These are phyloP conservation scores for Capreolus pygargus DNA, from an alignment of 2,113 vertebrate genomes.

Conservation along the genomic window DNA sequence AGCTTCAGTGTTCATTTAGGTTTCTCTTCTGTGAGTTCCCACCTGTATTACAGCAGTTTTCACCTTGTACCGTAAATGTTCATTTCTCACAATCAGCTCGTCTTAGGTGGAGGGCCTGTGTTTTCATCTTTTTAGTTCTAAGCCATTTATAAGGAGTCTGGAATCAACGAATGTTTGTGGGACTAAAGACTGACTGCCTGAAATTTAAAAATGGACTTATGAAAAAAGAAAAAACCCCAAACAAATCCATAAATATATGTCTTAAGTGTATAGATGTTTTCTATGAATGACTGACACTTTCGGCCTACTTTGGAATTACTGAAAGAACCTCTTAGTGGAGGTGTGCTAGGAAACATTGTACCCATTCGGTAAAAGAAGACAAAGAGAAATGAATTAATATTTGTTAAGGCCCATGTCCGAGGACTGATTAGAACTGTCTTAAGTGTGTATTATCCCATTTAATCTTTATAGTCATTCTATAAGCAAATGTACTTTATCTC, in stretches of 20 bases:
- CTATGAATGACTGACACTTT: background rate
- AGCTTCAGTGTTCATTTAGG: background rate
- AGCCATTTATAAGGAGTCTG: background rate
- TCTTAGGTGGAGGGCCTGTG: background rate
- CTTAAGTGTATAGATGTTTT: background rate
- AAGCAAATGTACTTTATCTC: background rate
- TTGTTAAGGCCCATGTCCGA: background rate
- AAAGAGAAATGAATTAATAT: background rate
- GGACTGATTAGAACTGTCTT: background rate
- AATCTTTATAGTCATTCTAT: background rate
- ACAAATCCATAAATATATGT: background rate
- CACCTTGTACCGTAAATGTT: background rate
- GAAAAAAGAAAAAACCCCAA: background rate
- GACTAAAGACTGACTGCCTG: background rate
- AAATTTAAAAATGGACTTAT: background rate
- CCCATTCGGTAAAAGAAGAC: background rate
- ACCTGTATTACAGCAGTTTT: background rate
- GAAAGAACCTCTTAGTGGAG: background rate
- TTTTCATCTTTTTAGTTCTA: constrained; percentile 18
- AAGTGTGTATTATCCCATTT: background rate
- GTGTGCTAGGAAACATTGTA: background rate
- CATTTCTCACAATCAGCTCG: background rate
- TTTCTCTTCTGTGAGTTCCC: background rate
- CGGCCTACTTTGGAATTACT: background rate
- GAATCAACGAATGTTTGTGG: background rate